Evolutionary conservation across 2,888 invertebrate species (phyloP).

Genomic region (Plemyria rubiginata): DNA sequence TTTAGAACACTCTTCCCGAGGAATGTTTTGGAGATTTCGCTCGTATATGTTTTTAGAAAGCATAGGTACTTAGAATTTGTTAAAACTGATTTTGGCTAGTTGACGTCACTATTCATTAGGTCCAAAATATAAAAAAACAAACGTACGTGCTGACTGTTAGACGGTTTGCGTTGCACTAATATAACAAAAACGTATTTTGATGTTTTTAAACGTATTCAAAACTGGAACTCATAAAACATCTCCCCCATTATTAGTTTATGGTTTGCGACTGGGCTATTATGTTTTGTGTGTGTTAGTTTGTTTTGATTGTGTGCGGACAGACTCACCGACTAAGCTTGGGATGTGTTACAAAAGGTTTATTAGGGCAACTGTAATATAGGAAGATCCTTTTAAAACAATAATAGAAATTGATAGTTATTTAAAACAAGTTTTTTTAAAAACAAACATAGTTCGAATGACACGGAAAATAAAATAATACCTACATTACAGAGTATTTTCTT

Average conservation of each 20-base stretch:
- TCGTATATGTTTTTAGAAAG: not conserved
- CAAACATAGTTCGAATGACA: no score
- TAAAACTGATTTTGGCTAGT: not conserved
- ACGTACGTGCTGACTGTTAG: constrained; percentile 69
- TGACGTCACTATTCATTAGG: constrained; percentile 8
- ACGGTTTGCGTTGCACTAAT: constrained; percentile 76
- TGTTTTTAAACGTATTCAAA: constrained; percentile 72
- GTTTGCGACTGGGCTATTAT: constrained; percentile 81
- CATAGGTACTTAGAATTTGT: not conserved
- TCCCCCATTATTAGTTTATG: constrained; percentile 85
- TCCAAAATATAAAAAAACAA: constrained; percentile 28
- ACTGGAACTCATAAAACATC: constrained; percentile 81
- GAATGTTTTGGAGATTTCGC: constrained; percentile 5
- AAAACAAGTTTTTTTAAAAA: not conserved
- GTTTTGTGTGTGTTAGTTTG: constrained; percentile 78
- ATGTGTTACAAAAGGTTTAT: constrained; percentile 45
- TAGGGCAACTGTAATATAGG: constrained; percentile 22
- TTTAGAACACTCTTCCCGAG: constrained; percentile 53
- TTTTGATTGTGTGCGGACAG: constrained; percentile 79
- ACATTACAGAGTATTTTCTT: no score
- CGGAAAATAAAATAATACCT: no score
- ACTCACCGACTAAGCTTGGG: constrained; percentile 58
- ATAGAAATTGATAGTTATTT: not conserved
- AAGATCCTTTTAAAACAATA: not conserved
- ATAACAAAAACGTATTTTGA: constrained; percentile 64